Evolutionary conservation across 1,140 invertebrate species (phyloP), one percentile per base, ranked within the genome.

Genomic region (Drosophila simulans): DNA sequence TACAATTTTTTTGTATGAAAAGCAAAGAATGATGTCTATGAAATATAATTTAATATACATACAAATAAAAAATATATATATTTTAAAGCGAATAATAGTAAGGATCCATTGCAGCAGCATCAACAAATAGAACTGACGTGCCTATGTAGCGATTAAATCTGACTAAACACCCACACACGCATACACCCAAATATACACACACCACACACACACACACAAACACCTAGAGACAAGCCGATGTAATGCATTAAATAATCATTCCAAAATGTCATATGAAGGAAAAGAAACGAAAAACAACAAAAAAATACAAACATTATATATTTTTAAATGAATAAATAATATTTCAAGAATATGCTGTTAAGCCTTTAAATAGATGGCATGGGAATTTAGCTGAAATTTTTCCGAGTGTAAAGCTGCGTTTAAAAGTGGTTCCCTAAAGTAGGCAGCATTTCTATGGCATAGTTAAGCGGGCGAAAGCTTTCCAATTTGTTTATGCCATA

Each of bases 51-150:
- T 45, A 46, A 25, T 27, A 25, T 58, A 58, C 11, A 46, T 11
- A 43, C 11, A 25, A 37, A 57, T 12, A 31, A 8, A 31, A 31
- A 8, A 31, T 10, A 40, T 40, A 54, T 53, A 54, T 72, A 63
- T 73, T 40, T 54, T 54, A 52, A 69, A 45, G 39, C 54, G 43
- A 46, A 43, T 71, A 74, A n/a, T 57, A 20, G n/a, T 75, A 75
- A 75, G 72, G 48, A 75, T 75, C 71, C 72, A 75, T 65, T 75
- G 59, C 51, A 82, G 73, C 43, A 59, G 62, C 70, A 81, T 80
- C 77, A 80, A 80, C 77, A 85, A 85, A 85, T 85, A 85, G 81
- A 85, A 85, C 81, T 85, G 81, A 85, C 81, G 81, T 85, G 81
- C 81, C 81, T 85, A 85, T 85, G 82, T 85, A 85, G 81, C 81